phyloP scores from a whole-genome alignment of 2,888 invertebrate species.

The Agrochola lychnidis region DNA sequence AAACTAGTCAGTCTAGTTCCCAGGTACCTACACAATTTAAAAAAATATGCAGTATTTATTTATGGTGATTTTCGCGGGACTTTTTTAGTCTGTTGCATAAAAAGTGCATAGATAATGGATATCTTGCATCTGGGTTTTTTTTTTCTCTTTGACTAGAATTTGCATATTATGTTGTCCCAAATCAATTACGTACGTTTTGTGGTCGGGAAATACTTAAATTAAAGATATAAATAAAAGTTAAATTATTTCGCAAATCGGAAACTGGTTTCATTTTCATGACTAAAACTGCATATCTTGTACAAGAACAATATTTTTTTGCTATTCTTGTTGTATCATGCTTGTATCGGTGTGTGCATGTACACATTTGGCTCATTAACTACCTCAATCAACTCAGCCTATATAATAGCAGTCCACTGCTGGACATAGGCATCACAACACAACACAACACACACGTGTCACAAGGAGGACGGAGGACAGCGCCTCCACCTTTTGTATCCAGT shows the following conservation, averaged over 20 bases:
- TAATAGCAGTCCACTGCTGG: too few species aligned
- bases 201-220: background rate
- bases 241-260: background rate
- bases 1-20: constrained; percentile 67
- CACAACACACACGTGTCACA: too few species aligned
- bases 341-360: background rate
- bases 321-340: too few species aligned
- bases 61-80: constrained; percentile 41
- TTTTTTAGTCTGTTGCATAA: constrained; percentile 47
- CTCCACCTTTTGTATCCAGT: too few species aligned
- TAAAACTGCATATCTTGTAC: background rate
- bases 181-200: background rate
- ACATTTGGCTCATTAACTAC: background rate
- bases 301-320: too few species aligned
- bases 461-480: too few species aligned
- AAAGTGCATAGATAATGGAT: constrained; percentile 45
- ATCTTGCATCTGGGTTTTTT: background rate
- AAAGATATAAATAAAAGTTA: background rate
- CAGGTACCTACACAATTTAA: constrained; percentile 60
- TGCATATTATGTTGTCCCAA: background rate
- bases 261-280: background rate
- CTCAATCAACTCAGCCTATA: too few species aligned
- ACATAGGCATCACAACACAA: too few species aligned
- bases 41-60: constrained; percentile 41
- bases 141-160: background rate